Percentiles rank a stretch among this genome's conserved stretches.
These are phyloP conservation scores for Pyrocephalus nanus DNA, from an alignment of 2,797 vertebrate genomes.

Conservation along the genomic window DNA sequence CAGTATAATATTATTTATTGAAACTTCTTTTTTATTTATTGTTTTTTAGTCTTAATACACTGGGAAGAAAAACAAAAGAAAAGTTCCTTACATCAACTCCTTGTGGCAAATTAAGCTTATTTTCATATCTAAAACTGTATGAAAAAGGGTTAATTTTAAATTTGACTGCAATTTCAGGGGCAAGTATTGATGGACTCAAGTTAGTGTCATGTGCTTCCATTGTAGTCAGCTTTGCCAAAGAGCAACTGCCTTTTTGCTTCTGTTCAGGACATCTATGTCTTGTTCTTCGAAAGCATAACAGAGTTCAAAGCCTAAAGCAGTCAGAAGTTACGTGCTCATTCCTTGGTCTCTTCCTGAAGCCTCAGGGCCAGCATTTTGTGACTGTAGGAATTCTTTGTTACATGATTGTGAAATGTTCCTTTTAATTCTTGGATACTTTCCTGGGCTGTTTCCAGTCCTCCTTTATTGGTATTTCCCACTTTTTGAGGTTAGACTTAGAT, in stretches of 20 bases:
- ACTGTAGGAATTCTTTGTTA: neutral
- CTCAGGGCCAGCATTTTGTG: neutral
- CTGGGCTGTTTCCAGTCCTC: neutral
- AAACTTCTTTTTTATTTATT: neutral
- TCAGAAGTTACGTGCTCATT: neutral
- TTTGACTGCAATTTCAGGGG: neutral
- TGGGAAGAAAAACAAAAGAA: neutral
- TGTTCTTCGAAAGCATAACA: neutral
- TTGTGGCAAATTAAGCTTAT: neutral
- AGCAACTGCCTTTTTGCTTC: neutral
- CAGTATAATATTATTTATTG: neutral
- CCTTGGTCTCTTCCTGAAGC: neutral
- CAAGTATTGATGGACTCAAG: neutral
- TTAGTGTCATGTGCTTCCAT: neutral
- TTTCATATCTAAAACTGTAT: neutral
- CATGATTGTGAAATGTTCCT: neutral
- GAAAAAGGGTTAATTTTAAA: neutral
- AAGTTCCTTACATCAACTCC: neutral
- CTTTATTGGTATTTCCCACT: neutral
- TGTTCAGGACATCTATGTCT: neutral
- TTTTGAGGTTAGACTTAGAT: neutral
- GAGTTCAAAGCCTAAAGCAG: neutral
- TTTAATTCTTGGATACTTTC: neutral
- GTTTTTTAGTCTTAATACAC: neutral
- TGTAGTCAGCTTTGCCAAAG: neutral